These are phyloP conservation scores for Intellagama lesueurii DNA, from an alignment of 2,797 vertebrate species.

Conservation along the genomic window DNA sequence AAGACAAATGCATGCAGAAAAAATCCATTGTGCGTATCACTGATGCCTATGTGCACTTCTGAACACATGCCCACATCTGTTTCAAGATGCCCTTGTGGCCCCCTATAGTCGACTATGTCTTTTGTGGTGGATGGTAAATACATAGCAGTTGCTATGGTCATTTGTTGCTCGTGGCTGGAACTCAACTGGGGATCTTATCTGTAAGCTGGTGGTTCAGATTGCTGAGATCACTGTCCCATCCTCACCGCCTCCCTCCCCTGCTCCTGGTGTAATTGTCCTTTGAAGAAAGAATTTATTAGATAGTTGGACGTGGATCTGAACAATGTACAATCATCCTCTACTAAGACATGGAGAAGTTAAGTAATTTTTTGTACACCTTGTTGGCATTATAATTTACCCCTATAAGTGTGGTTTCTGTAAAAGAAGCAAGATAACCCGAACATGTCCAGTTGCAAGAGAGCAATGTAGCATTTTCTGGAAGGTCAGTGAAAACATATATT, in stretches of 20 bases:
- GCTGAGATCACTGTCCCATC: background rate
- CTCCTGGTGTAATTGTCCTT: background rate
- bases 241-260: background rate
- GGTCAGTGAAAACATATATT: slow-evolving; percentile 41
- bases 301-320: background rate
- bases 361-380: background rate
- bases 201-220: background rate
- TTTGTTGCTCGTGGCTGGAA: background rate
- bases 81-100: no score
- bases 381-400: background rate
- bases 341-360: slow-evolving; percentile 6
- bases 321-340: slow-evolving; percentile 4
- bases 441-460: slow-evolving; percentile 7
- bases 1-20: background rate
- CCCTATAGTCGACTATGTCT: background rate
- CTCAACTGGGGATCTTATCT: background rate
- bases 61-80: no score
- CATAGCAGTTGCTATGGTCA: background rate
- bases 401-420: background rate
- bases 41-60: background rate
- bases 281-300: background rate
- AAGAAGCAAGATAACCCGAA: slow-evolving; percentile 19
- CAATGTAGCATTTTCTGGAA: slow-evolving; percentile 37
- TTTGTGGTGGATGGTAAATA: background rate
- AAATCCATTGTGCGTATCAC: no score